Conservation (phyloP, 2,888 invertebrate species). For the Gastrophysa polygoni region DNA sequence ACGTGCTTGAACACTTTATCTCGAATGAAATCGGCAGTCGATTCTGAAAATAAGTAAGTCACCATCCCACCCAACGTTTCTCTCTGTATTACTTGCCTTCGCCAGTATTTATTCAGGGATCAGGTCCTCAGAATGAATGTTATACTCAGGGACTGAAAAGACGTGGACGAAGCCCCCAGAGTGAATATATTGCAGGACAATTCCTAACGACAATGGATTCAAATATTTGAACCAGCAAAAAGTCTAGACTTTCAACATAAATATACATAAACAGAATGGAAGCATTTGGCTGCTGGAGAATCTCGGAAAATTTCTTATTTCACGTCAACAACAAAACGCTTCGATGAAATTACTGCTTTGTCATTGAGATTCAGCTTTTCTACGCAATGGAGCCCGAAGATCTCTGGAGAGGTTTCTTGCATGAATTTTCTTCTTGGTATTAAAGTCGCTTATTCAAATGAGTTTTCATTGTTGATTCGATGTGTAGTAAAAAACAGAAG, state of each 20-base stretch:
- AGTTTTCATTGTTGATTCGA: no score
- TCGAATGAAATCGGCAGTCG: no score
- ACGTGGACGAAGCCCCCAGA: slow-evolving; percentile 29
- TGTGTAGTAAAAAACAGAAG: no score
- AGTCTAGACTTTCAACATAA: slow-evolving; percentile 27
- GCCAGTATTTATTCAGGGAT: slow-evolving; percentile 3
- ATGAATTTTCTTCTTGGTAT: slow-evolving; percentile 15
- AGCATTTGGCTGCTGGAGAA: slow-evolving; percentile 16
- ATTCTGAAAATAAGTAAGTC: not conserved
- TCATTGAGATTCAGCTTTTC: slow-evolving; percentile 28
- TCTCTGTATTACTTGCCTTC: not conserved
- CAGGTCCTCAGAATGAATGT: slow-evolving; percentile 6
- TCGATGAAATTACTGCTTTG: slow-evolving; percentile 28
- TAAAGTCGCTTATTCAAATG: no score
- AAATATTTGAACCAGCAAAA: slow-evolving; percentile 19
- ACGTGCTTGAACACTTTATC: no score
- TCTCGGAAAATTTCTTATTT: slow-evolving; percentile 23
- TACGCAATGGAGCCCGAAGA: slow-evolving; percentile 15
- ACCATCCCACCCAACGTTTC: not conserved
- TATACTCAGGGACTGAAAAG: slow-evolving; percentile 6
- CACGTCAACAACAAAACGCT: slow-evolving; percentile 19
- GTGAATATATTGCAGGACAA: slow-evolving; percentile 33
- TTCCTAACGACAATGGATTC: slow-evolving; percentile 31
- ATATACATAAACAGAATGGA: slow-evolving; percentile 24
- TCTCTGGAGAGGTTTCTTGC: slow-evolving; percentile 19